phyloP scores from a whole-genome alignment of 2,888 invertebrate genomes.

The Watsonalla cultraria region DNA sequence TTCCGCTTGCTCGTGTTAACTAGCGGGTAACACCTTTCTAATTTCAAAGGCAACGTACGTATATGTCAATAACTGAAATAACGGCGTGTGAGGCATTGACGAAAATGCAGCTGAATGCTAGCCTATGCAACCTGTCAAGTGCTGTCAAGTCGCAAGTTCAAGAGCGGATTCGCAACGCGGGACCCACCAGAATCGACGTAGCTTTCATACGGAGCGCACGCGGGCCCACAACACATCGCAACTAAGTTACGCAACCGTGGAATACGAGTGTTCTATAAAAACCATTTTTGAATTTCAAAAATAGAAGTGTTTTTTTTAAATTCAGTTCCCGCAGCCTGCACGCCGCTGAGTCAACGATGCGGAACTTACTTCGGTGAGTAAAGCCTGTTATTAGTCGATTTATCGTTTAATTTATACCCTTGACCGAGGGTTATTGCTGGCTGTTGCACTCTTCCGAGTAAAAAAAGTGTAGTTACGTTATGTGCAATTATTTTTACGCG shows the following conservation, averaged over 20 bases:
- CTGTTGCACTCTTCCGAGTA: slow-evolving; percentile 37
- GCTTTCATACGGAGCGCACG: slow-evolving; percentile 56
- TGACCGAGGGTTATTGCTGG: slow-evolving; percentile 40
- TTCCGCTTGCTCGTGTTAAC: no score
- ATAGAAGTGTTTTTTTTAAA: slow-evolving; percentile 31
- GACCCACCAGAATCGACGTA: slow-evolving; percentile 51
- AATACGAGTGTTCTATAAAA: slow-evolving; percentile 2
- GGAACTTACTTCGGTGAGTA: slow-evolving; percentile 64
- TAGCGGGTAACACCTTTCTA: no score
- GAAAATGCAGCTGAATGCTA: slow-evolving; percentile 61
- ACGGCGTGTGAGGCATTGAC: slow-evolving; percentile 24
- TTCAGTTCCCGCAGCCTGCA: slow-evolving; percentile 29
- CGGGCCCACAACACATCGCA: slow-evolving; percentile 15
- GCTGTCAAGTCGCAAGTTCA: slow-evolving; percentile 57
- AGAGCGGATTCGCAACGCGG: slow-evolving; percentile 48
- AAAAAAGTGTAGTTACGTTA: slow-evolving; percentile 23
- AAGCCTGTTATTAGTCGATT: slow-evolving; percentile 24
- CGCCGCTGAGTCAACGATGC: slow-evolving; percentile 43
- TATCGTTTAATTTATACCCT: slow-evolving; percentile 33
- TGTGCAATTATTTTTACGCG: slow-evolving; percentile 30
- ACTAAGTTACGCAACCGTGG: slow-evolving; percentile 2
- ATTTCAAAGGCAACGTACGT: not conserved
- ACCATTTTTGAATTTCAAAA: slow-evolving; percentile 18
- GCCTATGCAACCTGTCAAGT: slow-evolving; percentile 55
- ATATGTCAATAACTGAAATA: not conserved